Evolutionary conservation across 2,797 vertebrate genomes (phyloP).

Genomic region (Pitangus sulphuratus): DNA sequence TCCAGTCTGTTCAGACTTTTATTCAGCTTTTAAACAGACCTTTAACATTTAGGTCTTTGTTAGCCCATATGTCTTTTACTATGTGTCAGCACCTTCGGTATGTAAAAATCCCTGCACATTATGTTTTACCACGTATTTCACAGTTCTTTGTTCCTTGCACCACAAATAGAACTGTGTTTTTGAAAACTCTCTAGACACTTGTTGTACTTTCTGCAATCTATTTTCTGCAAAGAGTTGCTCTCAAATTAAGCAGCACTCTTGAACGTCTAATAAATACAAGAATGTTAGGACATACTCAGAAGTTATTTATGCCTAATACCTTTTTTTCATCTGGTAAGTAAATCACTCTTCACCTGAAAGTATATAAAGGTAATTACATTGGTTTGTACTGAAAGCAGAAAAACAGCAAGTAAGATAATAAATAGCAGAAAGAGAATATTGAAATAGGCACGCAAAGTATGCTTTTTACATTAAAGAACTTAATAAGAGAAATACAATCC

Average conservation of each 20-base stretch:
- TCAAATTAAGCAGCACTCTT: background rate
- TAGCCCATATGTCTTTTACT: background rate
- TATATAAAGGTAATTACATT: background rate
- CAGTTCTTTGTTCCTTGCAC: background rate
- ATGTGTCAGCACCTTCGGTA: background rate
- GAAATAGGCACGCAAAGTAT: background rate
- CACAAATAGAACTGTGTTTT: constrained; percentile 12
- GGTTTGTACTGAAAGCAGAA: background rate
- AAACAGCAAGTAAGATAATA: background rate
- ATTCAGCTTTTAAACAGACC: background rate
- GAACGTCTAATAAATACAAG: background rate
- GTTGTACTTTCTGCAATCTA: background rate
- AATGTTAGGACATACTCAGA: background rate
- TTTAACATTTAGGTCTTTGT: background rate
- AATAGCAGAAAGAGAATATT: background rate
- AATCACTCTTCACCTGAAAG: constrained; percentile 24
- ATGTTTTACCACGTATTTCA: background rate
- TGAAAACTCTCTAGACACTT: background rate
- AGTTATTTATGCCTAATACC: background rate
- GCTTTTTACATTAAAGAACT: background rate
- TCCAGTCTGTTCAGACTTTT: background rate
- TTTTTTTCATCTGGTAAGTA: background rate
- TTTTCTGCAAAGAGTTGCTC: background rate
- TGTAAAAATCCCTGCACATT: background rate
- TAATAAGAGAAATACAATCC: background rate